phyloP scores from a whole-genome alignment of 2,797 vertebrate species.

The Thamnophis elegans region DNA sequence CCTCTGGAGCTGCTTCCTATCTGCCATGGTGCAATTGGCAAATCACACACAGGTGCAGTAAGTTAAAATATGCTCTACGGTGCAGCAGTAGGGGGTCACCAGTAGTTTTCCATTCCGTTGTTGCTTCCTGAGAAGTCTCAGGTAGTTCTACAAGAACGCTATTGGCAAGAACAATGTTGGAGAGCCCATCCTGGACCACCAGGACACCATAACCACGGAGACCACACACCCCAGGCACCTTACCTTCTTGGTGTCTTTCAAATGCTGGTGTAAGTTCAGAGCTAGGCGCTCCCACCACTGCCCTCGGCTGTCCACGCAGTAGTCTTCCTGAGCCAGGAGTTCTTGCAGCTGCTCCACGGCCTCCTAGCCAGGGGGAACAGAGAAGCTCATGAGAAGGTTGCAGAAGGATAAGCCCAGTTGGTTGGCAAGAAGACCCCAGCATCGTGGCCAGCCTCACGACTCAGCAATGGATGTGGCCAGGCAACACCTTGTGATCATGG shows the following conservation, averaged over 20 bases:
- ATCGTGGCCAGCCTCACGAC: neutral
- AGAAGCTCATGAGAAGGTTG: neutral
- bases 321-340: conserved; percentile 83
- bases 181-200: neutral
- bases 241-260: conserved; percentile 86
- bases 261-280: conserved; percentile 91
- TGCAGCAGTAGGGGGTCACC: too few species aligned
- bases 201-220: neutral
- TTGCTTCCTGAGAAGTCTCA: too few species aligned
- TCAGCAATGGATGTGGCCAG: neutral
- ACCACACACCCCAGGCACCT: fast-evolving
- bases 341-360: conserved; percentile 81
- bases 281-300: conserved; percentile 96
- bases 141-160: too few species aligned
- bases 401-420: neutral
- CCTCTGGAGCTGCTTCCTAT: too few species aligned
- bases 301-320: conserved; percentile 89
- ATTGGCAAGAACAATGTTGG: too few species aligned
- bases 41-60: too few species aligned
- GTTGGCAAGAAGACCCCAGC: neutral
- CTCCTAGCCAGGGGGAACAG: conserved; percentile 73
- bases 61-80: too few species aligned
- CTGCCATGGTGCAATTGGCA: too few species aligned
- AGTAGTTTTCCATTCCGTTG: too few species aligned
- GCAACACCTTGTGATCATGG: neutral